Percentiles rank a stretch among this genome's conserved stretches.
Conservation (phyloP, 2,797 vertebrate species). For the Xyrichtys novacula region DNA sequence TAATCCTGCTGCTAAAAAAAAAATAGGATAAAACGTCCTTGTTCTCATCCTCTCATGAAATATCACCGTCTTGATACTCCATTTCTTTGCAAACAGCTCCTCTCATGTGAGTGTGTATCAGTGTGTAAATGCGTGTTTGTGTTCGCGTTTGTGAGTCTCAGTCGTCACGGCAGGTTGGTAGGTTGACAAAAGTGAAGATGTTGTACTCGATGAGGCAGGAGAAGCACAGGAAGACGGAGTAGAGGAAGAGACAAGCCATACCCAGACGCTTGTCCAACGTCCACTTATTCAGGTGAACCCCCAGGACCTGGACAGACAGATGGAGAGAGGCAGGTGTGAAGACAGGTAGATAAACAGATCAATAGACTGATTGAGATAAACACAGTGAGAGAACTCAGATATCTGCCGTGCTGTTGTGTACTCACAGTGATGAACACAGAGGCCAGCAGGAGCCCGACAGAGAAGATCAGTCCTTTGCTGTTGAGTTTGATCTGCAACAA, state of each 20-base stretch:
- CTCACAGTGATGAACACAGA: conserved; percentile 97
- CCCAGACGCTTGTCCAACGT: conserved; percentile 94
- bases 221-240: conserved; percentile 95
- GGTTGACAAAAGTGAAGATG: conserved; percentile 98
- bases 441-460: conserved; percentile 93
- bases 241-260: conserved; percentile 90
- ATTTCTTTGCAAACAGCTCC: conserved; percentile 26
- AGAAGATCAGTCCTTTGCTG: conserved; percentile 98
- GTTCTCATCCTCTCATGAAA: neutral
- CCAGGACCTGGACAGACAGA: conserved; percentile 86
- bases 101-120: neutral
- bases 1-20: neutral
- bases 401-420: conserved; percentile 31
- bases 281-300: conserved; percentile 97
- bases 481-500: conserved; percentile 90
- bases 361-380: conserved; percentile 6
- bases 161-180: conserved; percentile 93
- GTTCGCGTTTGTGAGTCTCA: conserved; percentile 32
- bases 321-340: conserved; percentile 17
- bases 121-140: conserved; percentile 28
- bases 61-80: neutral
- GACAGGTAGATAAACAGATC: neutral
- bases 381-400: neutral
- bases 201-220: conserved; percentile 99
- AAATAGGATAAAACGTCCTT: neutral